phyloP scores from a whole-genome alignment of 2,113 vertebrate species.

The Ceyx melanurus region DNA sequence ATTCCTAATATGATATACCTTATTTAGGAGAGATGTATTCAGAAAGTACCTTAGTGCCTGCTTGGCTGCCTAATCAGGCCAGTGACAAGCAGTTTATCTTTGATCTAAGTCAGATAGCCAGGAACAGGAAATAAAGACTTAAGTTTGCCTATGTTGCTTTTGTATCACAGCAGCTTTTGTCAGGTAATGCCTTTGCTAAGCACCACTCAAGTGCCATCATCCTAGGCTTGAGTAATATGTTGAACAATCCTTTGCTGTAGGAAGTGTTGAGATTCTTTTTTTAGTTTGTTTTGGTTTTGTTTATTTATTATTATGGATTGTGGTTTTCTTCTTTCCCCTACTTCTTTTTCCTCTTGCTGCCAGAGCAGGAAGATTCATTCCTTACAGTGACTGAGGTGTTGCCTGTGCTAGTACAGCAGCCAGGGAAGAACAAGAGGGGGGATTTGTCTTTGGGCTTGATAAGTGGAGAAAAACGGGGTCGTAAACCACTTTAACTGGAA shows the following conservation, averaged over 20 bases:
- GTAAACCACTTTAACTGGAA: slow-evolving; percentile 29
- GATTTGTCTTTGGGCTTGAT: neutral
- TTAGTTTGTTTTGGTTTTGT: no score
- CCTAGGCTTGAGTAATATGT: neutral
- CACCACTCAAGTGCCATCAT: neutral
- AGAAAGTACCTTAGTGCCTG: neutral
- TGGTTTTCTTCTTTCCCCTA: no score
- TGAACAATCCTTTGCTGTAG: neutral
- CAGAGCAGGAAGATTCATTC: neutral
- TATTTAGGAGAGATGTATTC: neutral
- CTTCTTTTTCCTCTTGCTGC: neutral
- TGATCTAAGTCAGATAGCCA: slow-evolving; percentile 11
- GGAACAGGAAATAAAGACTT: slow-evolving; percentile 52
- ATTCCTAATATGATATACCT: neutral
- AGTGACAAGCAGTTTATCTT: neutral
- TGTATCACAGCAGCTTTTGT: neutral
- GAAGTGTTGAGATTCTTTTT: neutral
- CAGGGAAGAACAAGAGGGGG: neutral
- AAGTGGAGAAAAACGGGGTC: neutral
- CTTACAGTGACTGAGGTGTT: neutral
- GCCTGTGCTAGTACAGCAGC: neutral
- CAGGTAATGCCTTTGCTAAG: neutral
- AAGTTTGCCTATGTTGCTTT: neutral
- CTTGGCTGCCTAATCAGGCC: neutral
- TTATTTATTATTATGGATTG: neutral